These are phyloP conservation scores for Eriosoma lanigerum DNA, from an alignment of 1,140 invertebrate species.

Conservation along the genomic window DNA sequence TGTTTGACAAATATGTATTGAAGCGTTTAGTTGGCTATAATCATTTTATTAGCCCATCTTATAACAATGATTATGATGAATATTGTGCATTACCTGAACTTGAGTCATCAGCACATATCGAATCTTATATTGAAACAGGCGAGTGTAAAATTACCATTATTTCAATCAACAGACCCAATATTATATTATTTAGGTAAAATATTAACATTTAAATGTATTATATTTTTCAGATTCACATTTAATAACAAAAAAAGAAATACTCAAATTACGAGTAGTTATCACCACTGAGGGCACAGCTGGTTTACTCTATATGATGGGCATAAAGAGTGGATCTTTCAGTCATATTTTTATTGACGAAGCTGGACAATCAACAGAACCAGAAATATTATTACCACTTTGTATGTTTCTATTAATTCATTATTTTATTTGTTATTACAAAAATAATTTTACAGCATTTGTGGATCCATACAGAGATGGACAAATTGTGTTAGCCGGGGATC, in stretches of 20 bases:
- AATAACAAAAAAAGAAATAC: constrained; percentile 22
- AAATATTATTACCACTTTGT: constrained; percentile 75
- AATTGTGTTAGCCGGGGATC: constrained; percentile 87
- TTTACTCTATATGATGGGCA: constrained; percentile 66
- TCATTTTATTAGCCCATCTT: constrained; percentile 8
- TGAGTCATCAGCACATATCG: not conserved
- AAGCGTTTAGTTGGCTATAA: constrained; percentile 31
- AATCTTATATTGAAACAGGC: not conserved
- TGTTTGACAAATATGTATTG: constrained; percentile 14
- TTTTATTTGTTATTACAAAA: not conserved
- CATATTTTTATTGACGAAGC: constrained; percentile 89
- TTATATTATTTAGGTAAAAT: not conserved
- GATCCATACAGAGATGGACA: constrained; percentile 60
- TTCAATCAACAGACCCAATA: too few relatives aligned
- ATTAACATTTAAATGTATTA: not conserved
- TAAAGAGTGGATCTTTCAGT: constrained; percentile 76
- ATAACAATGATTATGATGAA: constrained; percentile 24
- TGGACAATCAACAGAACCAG: constrained; percentile 87
- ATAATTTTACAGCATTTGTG: constrained; percentile 52
- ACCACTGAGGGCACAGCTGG: constrained; percentile 62
- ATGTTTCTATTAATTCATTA: constrained; percentile 54
- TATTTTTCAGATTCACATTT: constrained; percentile 1
- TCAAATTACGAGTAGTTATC: constrained; percentile 21
- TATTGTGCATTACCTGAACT: constrained; percentile 27
- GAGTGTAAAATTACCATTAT: not conserved